Base-by-base conservation (phyloP, 2,113 vertebrate species). In the Excalfactoria chinensis region DNA sequence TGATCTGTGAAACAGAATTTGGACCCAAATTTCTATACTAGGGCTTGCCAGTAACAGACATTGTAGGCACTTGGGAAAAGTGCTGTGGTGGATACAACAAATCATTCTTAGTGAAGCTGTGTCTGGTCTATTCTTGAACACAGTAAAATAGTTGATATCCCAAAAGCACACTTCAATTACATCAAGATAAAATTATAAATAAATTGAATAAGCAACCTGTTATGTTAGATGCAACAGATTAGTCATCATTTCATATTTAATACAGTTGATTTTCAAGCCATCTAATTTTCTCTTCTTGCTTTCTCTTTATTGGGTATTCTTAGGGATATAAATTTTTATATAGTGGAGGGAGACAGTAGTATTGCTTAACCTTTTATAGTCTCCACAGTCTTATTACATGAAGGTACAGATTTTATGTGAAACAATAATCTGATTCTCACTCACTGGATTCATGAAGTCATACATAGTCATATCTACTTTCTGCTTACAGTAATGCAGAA, bases 101-200 rank as follows among this genome's bases (percentile, higher is more conserved):
- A 40, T 78, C 43, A 19, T 40, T 41, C 8, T 73, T 8, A 14
- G 5, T 1, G 5, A 2, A 0, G 1, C 22, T 69, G 44, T 77
- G 4, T 69, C 23, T 67, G 14, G 14, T 73, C 41, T 41, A 0
- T 49, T 81, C 20, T 51, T 59, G 71, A 89, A 53, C 2, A 17
- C 0, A 43, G 26, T 55, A 30, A 28, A 5, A 55, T 0, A 1
- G 25, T 13, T 53, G 13, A 23, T 41, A 62, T 55, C 3, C 8
- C 3, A 53, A 48, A 72, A 88, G 82, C 18, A 23, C 10, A 85
- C 48, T 48, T 89, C 41, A 58, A 10, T 13, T 70, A 34, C 21
- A 21, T 35, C 26, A 69, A 25, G 19, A 89, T 34, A 28, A 92
- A 82, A 7, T 56, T 69, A 69, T 69, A 90, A 87, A 86, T n/a